Conservation (phyloP, 2,888 invertebrate species). For the Campoletis raptor region DNA sequence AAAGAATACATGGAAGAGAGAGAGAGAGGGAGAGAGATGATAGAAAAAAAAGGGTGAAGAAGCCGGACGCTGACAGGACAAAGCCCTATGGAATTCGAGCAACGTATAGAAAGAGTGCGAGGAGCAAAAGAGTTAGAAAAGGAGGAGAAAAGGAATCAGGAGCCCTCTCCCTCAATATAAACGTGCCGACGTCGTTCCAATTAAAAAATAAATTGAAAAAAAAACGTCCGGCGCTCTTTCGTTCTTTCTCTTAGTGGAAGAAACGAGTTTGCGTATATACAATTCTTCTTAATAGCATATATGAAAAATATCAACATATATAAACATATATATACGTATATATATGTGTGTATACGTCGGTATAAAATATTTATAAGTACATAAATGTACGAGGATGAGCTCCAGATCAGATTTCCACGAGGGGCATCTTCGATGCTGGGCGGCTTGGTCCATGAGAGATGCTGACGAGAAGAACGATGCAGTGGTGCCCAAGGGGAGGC, state of each 20-base stretch:
- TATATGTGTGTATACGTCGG: slow-evolving; percentile 11
- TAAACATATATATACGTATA: not conserved
- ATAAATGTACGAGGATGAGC: slow-evolving; percentile 44
- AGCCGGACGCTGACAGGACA: slow-evolving; percentile 70
- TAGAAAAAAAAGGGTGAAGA: slow-evolving; percentile 44
- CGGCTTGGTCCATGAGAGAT: slow-evolving; percentile 49
- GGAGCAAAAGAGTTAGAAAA: not conserved
- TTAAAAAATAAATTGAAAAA: slow-evolving; percentile 72
- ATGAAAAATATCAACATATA: slow-evolving; percentile 63
- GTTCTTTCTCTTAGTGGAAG: slow-evolving; percentile 62
- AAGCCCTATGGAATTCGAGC: slow-evolving; percentile 73
- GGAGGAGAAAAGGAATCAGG: slow-evolving; percentile 6
- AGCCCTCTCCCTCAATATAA: slow-evolving; percentile 72
- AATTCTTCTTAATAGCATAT: slow-evolving; percentile 41
- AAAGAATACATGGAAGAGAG: slow-evolving; percentile 49
- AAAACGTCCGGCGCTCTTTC: slow-evolving; percentile 49
- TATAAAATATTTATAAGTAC: slow-evolving; percentile 17
- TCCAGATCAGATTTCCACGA: slow-evolving; percentile 70
- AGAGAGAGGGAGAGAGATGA: not conserved
- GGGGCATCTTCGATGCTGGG: slow-evolving; percentile 49
- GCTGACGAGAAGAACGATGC: slow-evolving; percentile 63
- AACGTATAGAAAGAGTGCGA: slow-evolving; percentile 36
- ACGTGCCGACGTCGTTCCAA: slow-evolving; percentile 73
- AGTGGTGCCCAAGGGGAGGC: slow-evolving; percentile 57
- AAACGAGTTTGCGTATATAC: slow-evolving; percentile 59